Percentiles rank a stretch among this genome's conserved stretches.
Evolutionary conservation across 2,888 invertebrate species (phyloP).

Genomic region (Spicauda simplicius): DNA sequence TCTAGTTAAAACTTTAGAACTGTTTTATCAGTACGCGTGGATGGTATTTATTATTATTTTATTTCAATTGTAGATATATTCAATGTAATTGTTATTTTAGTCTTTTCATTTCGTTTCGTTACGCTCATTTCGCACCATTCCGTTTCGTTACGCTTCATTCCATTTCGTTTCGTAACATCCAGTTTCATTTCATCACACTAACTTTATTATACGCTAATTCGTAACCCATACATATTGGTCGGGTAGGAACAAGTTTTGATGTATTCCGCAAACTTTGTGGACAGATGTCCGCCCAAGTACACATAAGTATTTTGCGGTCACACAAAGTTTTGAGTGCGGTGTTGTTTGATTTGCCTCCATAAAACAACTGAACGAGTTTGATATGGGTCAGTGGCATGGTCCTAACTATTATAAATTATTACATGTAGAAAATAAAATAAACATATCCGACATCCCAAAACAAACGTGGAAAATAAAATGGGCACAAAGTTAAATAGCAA

Average conservation of each 20-base stretch:
- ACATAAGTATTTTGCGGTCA: conserved; percentile 34
- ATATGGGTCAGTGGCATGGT: conserved; percentile 22
- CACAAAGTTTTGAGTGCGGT: conserved; percentile 42
- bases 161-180: too few species aligned
- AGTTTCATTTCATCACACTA: not conserved
- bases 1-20: too few species aligned
- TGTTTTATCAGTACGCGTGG: too few species aligned
- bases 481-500: too few species aligned
- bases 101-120: too few species aligned
- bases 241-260: conserved; percentile 42
- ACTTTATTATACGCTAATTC: conserved; percentile 11
- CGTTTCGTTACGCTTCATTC: too few species aligned
- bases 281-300: conserved; percentile 42
- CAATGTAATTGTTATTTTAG: too few species aligned
- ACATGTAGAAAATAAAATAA: not conserved
- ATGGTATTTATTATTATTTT: too few species aligned
- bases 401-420: conserved; percentile 2
- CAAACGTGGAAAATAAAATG: too few species aligned
- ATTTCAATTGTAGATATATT: too few species aligned
- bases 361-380: conserved; percentile 24
- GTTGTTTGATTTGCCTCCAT: conserved; percentile 37
- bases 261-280: conserved; percentile 44
- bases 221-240: conserved; percentile 1
- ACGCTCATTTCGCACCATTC: too few species aligned
- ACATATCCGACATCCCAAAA: too few species aligned